A percentile compares a stretch with the other conserved stretches of the same genome.
Conservation (phyloP, 2,888 invertebrate genomes). For the Xestia ashworthii region DNA sequence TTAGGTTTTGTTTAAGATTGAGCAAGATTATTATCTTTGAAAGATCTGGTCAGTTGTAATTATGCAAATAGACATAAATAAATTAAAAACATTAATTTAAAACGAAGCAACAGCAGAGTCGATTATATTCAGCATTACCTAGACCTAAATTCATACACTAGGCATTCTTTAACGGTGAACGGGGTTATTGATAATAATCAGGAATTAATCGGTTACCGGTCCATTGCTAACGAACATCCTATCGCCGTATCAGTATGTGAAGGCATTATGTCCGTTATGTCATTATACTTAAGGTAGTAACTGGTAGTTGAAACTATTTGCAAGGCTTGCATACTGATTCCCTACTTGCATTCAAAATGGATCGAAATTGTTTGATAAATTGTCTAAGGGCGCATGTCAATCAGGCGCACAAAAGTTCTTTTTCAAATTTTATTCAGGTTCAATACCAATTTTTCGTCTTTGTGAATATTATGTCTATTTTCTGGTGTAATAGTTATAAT, state of each 20-base stretch:
- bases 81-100: background rate
- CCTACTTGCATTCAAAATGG: background rate
- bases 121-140: slow-evolving; percentile 3
- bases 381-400: background rate
- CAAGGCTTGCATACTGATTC: slow-evolving; percentile 15
- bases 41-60: background rate
- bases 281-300: slow-evolving; percentile 16
- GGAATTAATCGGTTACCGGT: slow-evolving; percentile 24
- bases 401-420: background rate
- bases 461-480: too few relatives aligned
- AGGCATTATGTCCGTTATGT: slow-evolving; percentile 29
- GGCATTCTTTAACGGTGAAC: slow-evolving; percentile 34
- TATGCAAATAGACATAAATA: background rate
- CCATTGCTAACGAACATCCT: slow-evolving; percentile 36
- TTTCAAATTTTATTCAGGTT: too few relatives aligned
- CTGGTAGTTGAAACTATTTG: slow-evolving; percentile 13
- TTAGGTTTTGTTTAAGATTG: slow-evolving; percentile 17
- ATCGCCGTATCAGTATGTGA: slow-evolving; percentile 17
- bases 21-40: slow-evolving; percentile 17
- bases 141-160: slow-evolving; percentile 10
- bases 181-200: slow-evolving; percentile 43
- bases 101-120: background rate
- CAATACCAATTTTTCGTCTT: too few relatives aligned
- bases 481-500: background rate
- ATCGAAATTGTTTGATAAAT: background rate